Evolutionary conservation across 1,140 invertebrate species (phyloP).

Genomic region (Drosophila ironensis): DNA sequence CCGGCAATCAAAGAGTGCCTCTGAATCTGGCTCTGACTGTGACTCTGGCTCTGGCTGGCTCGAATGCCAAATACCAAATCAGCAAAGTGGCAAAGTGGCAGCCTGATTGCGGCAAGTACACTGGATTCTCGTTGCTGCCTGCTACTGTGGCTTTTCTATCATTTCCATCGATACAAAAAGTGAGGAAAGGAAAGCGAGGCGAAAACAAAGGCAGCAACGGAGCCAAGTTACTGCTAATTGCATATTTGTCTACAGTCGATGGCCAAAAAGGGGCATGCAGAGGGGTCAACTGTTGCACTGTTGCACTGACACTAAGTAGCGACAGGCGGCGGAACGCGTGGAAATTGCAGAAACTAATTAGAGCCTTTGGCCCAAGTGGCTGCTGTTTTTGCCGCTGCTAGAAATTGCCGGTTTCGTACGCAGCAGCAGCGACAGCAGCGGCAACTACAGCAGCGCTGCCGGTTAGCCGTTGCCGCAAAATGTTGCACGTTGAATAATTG

Average conservation of each 20-base stretch:
- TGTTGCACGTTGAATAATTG: constrained; percentile 80
- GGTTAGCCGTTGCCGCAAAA: constrained; percentile 67
- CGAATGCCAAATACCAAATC: constrained; percentile 49
- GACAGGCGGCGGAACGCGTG: constrained; percentile 64
- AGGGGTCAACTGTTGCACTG: constrained; percentile 62
- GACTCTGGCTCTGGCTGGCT: constrained; percentile 22
- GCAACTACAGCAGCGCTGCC: constrained; percentile 20
- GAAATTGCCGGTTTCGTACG: constrained; percentile 75
- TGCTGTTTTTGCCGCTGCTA: constrained; percentile 47
- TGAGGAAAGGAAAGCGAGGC: constrained; percentile 30
- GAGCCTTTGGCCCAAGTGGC: constrained; percentile 66
- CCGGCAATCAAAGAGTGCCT: constrained; percentile 58
- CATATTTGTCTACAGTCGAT: constrained; percentile 68
- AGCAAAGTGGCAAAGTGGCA: constrained; percentile 63
- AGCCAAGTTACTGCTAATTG: constrained; percentile 64
- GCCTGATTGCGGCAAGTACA: constrained; percentile 43
- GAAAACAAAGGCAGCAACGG: constrained; percentile 25
- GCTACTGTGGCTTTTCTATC: constrained; percentile 49
- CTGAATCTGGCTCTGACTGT: constrained; percentile 14
- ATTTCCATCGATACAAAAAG: constrained; percentile 64
- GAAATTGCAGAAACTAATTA: constrained; percentile 80
- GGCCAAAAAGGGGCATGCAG: constrained; percentile 13
- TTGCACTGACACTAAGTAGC: constrained; percentile 68
- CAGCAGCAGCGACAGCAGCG: constrained; percentile 32
- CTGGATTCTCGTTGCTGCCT: constrained; percentile 18